Conservation (phyloP, 2,797 vertebrate species). For the Meda fulgida region DNA sequence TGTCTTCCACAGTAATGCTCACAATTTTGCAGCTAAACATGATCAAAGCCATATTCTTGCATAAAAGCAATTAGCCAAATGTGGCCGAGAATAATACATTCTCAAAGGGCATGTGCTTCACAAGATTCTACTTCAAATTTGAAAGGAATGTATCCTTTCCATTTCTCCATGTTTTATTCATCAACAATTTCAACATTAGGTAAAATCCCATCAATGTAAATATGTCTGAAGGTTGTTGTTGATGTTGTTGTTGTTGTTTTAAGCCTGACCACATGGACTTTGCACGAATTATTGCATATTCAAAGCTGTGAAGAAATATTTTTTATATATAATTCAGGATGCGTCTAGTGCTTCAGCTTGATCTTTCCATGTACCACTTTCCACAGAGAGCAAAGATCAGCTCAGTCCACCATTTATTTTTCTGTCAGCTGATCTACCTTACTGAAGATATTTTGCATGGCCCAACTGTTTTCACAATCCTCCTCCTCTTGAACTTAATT, state of each 20-base stretch:
- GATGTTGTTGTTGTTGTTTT: not conserved
- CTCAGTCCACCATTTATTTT: not conserved
- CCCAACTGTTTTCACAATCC: not conserved
- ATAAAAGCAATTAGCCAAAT: slow-evolving; percentile 39
- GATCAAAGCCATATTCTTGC: slow-evolving; percentile 41
- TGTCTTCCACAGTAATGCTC: not conserved
- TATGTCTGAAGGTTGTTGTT: too few species aligned
- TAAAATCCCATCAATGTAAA: not conserved
- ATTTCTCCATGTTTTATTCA: not conserved
- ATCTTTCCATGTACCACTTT: slow-evolving; percentile 3
- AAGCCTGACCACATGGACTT: not conserved
- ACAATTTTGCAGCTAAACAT: slow-evolving; percentile 13
- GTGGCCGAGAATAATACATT: not conserved
- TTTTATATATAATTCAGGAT: not conserved
- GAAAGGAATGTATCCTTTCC: not conserved
- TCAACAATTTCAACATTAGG: not conserved
- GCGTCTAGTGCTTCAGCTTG: not conserved
- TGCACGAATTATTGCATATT: not conserved
- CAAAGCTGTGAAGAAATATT: not conserved
- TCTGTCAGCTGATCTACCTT: not conserved
- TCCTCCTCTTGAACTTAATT: slow-evolving; percentile 6
- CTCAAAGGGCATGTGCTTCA: not conserved
- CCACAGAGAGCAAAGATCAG: not conserved
- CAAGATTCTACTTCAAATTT: not conserved
- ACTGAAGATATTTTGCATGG: not conserved